These are phyloP conservation scores for Pantala flavescens DNA, from an alignment of 1,140 invertebrate genomes.

Conservation along the genomic window DNA sequence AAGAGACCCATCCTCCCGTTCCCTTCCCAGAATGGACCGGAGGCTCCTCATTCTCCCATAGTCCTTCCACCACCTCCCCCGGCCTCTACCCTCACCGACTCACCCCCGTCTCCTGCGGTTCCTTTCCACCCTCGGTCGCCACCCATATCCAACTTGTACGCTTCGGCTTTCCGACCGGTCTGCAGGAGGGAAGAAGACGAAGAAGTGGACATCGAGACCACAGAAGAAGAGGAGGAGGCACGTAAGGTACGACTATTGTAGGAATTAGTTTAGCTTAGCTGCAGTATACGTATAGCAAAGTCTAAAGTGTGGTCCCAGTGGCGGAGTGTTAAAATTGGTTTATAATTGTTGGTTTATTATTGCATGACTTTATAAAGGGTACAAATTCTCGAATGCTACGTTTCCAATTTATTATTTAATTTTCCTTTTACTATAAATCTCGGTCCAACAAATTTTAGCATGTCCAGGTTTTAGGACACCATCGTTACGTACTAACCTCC, in stretches of 20 bases:
- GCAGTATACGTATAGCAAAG: too few species aligned
- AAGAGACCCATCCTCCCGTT: constrained; percentile 43
- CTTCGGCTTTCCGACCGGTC: constrained; percentile 51
- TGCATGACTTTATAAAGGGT: too few species aligned
- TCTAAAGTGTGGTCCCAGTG: too few species aligned
- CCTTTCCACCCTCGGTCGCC: not conserved
- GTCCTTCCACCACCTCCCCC: constrained; percentile 28
- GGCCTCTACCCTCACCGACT: constrained; percentile 19
- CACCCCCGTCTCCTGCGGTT: constrained; percentile 28
- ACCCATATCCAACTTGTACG: not conserved
- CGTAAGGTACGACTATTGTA: not conserved
- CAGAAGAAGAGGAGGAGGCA: constrained; percentile 34
- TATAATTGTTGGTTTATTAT: too few species aligned
- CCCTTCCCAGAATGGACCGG: constrained; percentile 15
- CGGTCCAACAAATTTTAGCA: too few species aligned
- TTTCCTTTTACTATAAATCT: too few species aligned
- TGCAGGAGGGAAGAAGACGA: constrained; percentile 24
- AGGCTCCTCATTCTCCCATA: not conserved
- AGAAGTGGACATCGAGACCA: constrained; percentile 49
- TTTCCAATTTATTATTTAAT: too few species aligned
- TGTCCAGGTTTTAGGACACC: too few species aligned
- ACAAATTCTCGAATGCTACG: too few species aligned
- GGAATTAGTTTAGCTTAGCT: too few species aligned
- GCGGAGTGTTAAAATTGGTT: too few species aligned
- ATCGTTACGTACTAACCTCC: too few species aligned